phyloP scores from a whole-genome alignment of 1,140 invertebrate species.

The Zaprionus gabonicus region DNA sequence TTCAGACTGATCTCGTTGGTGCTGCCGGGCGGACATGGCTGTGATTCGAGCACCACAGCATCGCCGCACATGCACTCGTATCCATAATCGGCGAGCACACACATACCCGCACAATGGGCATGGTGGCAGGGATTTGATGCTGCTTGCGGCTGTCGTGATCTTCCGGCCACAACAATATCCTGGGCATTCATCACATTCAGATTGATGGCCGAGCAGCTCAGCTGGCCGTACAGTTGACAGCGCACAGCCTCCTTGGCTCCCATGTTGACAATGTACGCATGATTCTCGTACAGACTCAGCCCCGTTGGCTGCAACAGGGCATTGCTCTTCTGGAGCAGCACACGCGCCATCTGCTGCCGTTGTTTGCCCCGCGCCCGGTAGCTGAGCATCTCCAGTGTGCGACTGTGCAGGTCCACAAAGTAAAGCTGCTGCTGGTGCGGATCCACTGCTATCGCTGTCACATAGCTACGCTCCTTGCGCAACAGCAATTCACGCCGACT shows the following conservation, averaged over 20 bases:
- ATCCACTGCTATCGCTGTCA: conserved; percentile 89
- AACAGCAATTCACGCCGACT: conserved; percentile 83
- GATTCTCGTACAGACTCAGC: conserved; percentile 87
- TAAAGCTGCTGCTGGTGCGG: conserved; percentile 88
- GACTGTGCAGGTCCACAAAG: conserved; percentile 88
- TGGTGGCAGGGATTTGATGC: conserved; percentile 84
- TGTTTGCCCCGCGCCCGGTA: conserved; percentile 86
- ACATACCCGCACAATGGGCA: conserved; percentile 86
- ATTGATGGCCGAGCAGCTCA: conserved; percentile 84
- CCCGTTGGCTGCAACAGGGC: conserved; percentile 84
- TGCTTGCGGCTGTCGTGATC: conserved; percentile 85
- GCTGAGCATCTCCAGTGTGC: conserved; percentile 87
- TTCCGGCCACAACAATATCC: conserved; percentile 86
- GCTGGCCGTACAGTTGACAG: conserved; percentile 85
- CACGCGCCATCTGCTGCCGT: conserved; percentile 72
- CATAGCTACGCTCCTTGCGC: conserved; percentile 84
- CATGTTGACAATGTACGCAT: conserved; percentile 86
- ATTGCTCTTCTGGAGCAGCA: conserved; percentile 85
- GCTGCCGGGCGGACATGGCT: conserved; percentile 63
- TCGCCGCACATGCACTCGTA: conserved; percentile 86
- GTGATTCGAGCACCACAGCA: conserved; percentile 63
- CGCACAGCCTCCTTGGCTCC: conserved; percentile 85
- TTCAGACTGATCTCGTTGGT: conserved; percentile 56
- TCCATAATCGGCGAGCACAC: conserved; percentile 84
- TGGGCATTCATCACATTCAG: conserved; percentile 84